Conservation (phyloP, 2,888 invertebrate species). For the Sipha maydis region DNA sequence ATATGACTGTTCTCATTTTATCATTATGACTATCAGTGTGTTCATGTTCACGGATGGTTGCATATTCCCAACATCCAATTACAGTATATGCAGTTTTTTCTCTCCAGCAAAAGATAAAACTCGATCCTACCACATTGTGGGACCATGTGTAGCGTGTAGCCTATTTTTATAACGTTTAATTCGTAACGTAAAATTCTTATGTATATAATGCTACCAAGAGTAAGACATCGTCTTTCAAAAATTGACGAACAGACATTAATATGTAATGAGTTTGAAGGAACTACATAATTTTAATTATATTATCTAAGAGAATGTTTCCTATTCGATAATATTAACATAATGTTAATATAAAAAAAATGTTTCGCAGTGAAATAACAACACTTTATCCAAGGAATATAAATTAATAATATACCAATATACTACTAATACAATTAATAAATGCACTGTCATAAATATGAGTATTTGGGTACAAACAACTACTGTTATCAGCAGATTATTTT, state of each 20-base stretch:
- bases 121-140: not conserved
- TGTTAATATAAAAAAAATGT: not conserved
- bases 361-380: not conserved
- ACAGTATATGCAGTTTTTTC: conserved; percentile 23
- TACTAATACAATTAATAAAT: not conserved
- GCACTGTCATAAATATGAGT: not conserved
- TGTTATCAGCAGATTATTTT: not conserved
- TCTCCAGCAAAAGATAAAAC: conserved; percentile 36
- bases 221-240: not conserved
- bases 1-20: conserved; percentile 18
- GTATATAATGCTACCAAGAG: not conserved
- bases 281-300: not conserved
- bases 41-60: conserved; percentile 47
- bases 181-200: too few species aligned
- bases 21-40: conserved; percentile 23
- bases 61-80: conserved; percentile 38
- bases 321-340: not conserved
- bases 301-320: not conserved
- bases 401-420: not conserved
- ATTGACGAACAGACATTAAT: not conserved
- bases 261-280: not conserved
- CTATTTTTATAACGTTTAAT: conserved; percentile 28
- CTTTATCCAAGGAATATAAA: not conserved
- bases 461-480: not conserved
- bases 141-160: conserved; percentile 21